These are phyloP conservation scores for Otocyon megalotis DNA, from an alignment of 2,113 vertebrate species.

Conservation along the genomic window DNA sequence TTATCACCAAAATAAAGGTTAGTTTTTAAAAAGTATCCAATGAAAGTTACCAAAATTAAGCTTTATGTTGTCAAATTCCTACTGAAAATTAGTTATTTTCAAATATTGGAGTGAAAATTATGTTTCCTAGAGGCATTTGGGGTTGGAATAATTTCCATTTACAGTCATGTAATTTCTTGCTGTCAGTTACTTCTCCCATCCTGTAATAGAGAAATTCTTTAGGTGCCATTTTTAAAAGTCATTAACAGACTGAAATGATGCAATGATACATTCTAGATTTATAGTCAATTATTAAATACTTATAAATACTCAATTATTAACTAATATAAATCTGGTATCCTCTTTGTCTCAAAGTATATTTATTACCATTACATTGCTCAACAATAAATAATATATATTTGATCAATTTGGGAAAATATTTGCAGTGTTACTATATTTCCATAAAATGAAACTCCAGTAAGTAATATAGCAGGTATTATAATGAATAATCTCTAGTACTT, in stretches of 20 bases:
- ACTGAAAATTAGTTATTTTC: neutral
- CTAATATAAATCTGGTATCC: neutral
- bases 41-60: neutral
- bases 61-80: neutral
- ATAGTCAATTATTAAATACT: neutral
- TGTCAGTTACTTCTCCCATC: neutral
- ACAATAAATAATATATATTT: neutral
- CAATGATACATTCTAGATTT: conserved; percentile 2
- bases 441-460: neutral
- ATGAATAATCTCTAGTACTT: neutral
- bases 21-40: neutral
- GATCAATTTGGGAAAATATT: neutral
- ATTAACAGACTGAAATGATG: neutral
- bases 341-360: neutral
- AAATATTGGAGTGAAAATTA: neutral
- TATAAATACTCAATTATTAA: neutral
- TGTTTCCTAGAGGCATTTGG: neutral
- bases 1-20: neutral
- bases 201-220: neutral
- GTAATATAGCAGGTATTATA: neutral
- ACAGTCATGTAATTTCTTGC: neutral
- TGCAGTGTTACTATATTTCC: neutral
- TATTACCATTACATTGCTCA: neutral
- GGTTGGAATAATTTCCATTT: neutral
- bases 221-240: neutral